A percentile compares a stretch with the other conserved stretches of the same genome.
Evolutionary conservation across 2,797 vertebrate genomes (phyloP).

Genomic region (Arremon brunneinucha): DNA sequence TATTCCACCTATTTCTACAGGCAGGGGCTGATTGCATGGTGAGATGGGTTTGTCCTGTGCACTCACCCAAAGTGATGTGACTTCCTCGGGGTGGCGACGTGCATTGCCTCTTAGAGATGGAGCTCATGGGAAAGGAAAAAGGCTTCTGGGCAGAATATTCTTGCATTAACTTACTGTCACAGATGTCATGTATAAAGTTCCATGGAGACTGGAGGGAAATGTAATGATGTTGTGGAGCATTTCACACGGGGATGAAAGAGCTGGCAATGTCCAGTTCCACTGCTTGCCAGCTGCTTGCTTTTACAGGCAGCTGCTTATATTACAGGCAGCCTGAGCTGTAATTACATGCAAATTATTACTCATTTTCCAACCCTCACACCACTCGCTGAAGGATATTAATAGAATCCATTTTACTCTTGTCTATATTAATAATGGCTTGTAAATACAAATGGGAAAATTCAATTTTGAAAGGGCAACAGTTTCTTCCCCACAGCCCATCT

Average conservation of each 20-base stretch:
- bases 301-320: not conserved
- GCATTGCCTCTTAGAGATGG: not conserved
- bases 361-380: not conserved
- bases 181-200: not conserved
- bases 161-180: not conserved
- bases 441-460: slow-evolving; percentile 19
- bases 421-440: not conserved
- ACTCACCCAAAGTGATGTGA: not conserved
- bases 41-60: not conserved
- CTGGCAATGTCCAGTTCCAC: not conserved
- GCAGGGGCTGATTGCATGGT: not conserved
- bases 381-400: not conserved
- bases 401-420: not conserved
- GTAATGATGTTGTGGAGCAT: not conserved
- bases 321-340: not conserved
- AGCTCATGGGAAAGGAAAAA: not conserved
- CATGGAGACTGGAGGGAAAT: not conserved
- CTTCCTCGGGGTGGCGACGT: not conserved
- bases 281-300: not conserved
- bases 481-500: not conserved
- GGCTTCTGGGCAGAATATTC: not conserved
- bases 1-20: not conserved
- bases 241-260: not conserved
- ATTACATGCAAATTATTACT: slow-evolving; percentile 8
- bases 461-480: not conserved